These are phyloP conservation scores for Actenoides hombroni DNA, from an alignment of 2,113 vertebrate genomes.

Conservation along the genomic window DNA sequence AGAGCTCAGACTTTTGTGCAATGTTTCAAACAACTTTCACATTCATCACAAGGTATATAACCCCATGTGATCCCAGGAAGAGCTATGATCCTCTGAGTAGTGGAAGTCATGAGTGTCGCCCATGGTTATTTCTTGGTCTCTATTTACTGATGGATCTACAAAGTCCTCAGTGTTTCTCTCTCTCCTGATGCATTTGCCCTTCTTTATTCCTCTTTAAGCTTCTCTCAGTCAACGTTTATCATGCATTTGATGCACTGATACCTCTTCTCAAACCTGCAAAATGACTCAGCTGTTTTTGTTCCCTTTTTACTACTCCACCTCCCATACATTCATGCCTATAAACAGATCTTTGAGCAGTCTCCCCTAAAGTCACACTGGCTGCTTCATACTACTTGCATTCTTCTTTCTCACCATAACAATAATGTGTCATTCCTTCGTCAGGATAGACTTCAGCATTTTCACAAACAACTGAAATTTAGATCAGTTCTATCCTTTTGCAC, in stretches of 20 bases:
- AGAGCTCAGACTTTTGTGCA: background rate
- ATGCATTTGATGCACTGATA: background rate
- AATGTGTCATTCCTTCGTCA: background rate
- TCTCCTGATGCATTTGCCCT: background rate
- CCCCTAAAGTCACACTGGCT: background rate
- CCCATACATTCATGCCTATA: background rate
- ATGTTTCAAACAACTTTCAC: background rate
- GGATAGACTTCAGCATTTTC: background rate
- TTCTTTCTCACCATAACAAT: background rate
- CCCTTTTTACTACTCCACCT: slow-evolving; percentile 14
- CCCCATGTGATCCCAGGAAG: background rate
- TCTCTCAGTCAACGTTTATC: slow-evolving; percentile 9
- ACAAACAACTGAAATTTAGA: background rate
- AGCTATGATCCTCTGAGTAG: background rate
- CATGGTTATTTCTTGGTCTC: background rate
- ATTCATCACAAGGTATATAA: background rate
- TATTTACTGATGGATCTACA: background rate
- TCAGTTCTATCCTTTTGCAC: background rate
- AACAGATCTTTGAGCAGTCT: slow-evolving; percentile 16
- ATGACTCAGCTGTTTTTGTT: slow-evolving; percentile 47
- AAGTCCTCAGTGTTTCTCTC: background rate
- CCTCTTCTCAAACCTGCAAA: slow-evolving; percentile 25
- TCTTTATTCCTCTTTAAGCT: background rate
- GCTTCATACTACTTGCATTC: background rate
- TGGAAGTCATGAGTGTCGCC: background rate